phyloP scores from a whole-genome alignment of 2,797 vertebrate species.

The Aphelocoma californica region DNA sequence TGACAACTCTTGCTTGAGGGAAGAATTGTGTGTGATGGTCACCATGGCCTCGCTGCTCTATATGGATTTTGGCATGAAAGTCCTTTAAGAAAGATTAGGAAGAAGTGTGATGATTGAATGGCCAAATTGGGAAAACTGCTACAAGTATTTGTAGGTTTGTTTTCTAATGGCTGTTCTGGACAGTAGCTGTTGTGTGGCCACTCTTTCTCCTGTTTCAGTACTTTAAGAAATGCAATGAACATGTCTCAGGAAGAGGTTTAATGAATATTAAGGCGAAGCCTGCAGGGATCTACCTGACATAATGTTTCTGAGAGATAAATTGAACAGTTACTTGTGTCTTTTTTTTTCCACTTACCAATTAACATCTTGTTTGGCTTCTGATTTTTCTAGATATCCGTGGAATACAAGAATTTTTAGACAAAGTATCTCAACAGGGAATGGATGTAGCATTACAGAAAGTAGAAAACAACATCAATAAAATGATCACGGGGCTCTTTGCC shows the following conservation, averaged over 20 bases:
- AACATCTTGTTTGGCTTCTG: conserved; percentile 59
- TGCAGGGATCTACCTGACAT: background rate
- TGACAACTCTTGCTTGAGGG: background rate
- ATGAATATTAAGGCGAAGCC: background rate
- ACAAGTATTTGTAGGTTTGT: background rate
- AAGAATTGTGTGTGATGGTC: background rate
- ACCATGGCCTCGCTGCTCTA: background rate
- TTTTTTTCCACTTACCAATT: conserved; percentile 13
- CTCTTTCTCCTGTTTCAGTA: background rate
- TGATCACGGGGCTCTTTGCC: conserved; percentile 96
- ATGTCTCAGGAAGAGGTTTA: background rate
- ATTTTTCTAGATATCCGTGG: conserved; percentile 91
- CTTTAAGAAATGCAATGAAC: background rate
- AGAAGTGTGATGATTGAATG: background rate
- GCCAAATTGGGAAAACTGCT: background rate
- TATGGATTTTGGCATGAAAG: background rate
- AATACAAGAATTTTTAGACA: conserved; percentile 97
- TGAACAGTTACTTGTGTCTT: background rate
- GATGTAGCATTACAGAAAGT: conserved; percentile 98
- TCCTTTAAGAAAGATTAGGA: background rate
- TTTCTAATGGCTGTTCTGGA: background rate
- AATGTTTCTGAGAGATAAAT: background rate
- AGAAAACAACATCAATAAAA: conserved; percentile 97
- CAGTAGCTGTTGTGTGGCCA: background rate
- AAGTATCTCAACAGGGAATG: conserved; percentile 96